These are phyloP conservation scores for Cephus sareptanus DNA, from an alignment of 2,888 invertebrate genomes.

Conservation along the genomic window DNA sequence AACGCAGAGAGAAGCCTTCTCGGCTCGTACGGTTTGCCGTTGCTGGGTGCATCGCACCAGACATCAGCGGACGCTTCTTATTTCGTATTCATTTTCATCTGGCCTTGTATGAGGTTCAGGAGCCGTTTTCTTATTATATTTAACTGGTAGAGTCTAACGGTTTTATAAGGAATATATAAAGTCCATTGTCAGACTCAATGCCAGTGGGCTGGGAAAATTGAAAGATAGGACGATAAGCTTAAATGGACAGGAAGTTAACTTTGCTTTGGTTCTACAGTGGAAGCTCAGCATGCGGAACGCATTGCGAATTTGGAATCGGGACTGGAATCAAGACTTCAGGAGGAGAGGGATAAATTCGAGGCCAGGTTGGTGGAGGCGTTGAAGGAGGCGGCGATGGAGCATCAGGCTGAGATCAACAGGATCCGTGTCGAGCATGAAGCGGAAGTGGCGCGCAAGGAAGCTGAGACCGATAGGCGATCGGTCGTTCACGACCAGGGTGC, in stretches of 20 bases:
- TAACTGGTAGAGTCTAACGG: not conserved
- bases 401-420: constrained; percentile 48
- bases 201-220: too few relatives aligned
- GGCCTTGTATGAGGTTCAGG: not conserved
- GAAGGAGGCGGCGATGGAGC: constrained; percentile 52
- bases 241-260: not conserved
- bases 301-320: constrained; percentile 43
- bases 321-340: constrained; percentile 23
- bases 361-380: constrained; percentile 48
- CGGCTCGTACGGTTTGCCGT: not conserved
- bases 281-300: constrained; percentile 46
- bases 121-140: not conserved
- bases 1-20: not conserved
- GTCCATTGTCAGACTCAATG: not conserved
- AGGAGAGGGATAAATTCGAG: constrained; percentile 51
- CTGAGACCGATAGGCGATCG: constrained; percentile 67
- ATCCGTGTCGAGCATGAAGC: constrained; percentile 69
- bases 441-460: constrained; percentile 69
- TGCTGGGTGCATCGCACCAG: too few relatives aligned
- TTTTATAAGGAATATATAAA: not conserved
- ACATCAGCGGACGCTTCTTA: too few relatives aligned
- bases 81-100: not conserved
- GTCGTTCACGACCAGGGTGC: constrained; percentile 66
- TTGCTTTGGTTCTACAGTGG: constrained; percentile 44
- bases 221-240: not conserved